Base-by-base conservation (phyloP, 1,140 invertebrate species). In the Rhopalosiphum maidis region DNA sequence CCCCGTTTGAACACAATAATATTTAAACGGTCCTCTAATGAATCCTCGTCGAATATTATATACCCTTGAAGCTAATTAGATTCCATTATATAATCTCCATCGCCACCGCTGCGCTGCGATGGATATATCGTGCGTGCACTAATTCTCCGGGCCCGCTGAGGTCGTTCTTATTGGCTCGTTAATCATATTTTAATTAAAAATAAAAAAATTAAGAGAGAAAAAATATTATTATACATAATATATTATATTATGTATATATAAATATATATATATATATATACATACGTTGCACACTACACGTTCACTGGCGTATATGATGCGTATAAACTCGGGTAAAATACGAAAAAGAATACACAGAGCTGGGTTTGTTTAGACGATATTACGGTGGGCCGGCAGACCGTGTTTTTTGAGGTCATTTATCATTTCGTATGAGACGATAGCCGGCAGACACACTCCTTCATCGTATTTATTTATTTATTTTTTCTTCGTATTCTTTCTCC, bases 171-270 rank as follows among this genome's bases (percentile, higher is more conserved):
- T 68, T 55, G 91, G 77, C 91, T 93, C 91, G 91, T 93, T 93
- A 93, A 93, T 93, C 91, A 93, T 93, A 93, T 93, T 93, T 93
- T 93, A 93, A 93, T 93, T 93, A 93, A 93, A 92, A 92, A 92
- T 54, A 48, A 86, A 48, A 46, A 46, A 46, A 46, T 46, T 9
- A 9, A 46, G 21, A 90, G 88, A 90, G 37, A 68, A 37, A 68
- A 37, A 90, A 68, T 68, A 90, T 41, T 68, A 90, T 41, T 68
- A 60, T 88, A 35, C 22, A 90, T 68, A 89, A 48, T 89, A 37
- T 37, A 68, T n/a, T 5, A 68, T 60, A 60, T n/a, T 68, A n/a
- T n/a, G n/a, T n/a, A n/a, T n/a, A n/a, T n/a, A n/a, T n/a, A n/a
- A n/a, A n/a, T n/a, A 11, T 68, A 68, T 68, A 77, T 77, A 77